These are phyloP conservation scores for Toxotes chatareus DNA, from an alignment of 2,113 vertebrate genomes.

Conservation along the genomic window DNA sequence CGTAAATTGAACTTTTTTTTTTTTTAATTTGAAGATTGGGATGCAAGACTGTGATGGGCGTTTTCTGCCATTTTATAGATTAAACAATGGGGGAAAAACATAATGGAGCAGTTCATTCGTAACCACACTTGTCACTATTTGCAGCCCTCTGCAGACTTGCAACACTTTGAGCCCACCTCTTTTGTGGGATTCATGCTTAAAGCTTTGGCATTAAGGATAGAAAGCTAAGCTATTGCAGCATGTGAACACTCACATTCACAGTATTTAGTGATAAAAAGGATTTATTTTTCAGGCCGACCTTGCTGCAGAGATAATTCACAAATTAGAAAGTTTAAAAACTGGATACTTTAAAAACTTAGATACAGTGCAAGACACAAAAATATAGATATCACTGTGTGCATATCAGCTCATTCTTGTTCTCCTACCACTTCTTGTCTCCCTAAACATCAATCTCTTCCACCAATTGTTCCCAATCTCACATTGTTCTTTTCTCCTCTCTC, in stretches of 20 bases:
- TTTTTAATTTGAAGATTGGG: neutral
- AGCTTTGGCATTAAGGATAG: neutral
- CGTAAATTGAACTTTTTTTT: neutral
- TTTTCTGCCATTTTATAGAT: neutral
- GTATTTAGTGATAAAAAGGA: neutral
- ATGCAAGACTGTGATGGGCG: neutral
- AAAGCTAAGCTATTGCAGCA: neutral
- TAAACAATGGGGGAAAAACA: too few relatives aligned
- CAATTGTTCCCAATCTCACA: neutral
- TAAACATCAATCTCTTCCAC: neutral
- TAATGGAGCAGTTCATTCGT: too few relatives aligned
- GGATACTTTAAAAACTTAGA: neutral
- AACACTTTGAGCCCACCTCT: neutral
- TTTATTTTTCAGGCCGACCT: neutral
- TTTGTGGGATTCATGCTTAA: neutral
- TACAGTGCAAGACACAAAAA: neutral
- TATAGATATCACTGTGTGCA: neutral
- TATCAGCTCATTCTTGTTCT: neutral
- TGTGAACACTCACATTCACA: neutral
- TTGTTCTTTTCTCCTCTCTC: neutral
- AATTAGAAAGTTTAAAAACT: neutral
- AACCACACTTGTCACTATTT: neutral
- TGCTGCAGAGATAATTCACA: neutral
- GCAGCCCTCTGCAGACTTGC: neutral
- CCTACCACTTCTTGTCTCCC: neutral